Conservation (phyloP, 2,888 invertebrate genomes). For the Lomographa bimaculata region DNA sequence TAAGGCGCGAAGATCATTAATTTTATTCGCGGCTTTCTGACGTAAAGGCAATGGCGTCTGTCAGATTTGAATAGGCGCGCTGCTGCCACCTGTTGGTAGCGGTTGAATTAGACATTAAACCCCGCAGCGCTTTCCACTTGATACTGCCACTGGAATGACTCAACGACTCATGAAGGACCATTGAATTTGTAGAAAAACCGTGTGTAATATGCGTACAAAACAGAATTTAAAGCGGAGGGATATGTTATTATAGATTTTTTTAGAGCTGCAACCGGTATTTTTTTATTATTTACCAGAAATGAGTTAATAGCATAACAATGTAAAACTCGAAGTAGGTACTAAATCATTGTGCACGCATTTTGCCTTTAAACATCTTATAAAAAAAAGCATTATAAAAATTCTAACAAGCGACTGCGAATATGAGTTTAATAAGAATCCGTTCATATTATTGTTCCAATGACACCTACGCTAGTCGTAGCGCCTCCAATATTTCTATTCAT, state of each 20-base stretch:
- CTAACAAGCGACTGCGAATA: too few species aligned
- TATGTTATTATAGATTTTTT: too few species aligned
- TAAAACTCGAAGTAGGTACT: too few species aligned
- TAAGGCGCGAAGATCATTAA: constrained; percentile 83
- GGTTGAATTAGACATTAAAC: constrained; percentile 77
- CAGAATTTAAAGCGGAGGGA: constrained; percentile 13
- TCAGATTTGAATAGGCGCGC: constrained; percentile 79
- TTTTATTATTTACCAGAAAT: too few species aligned
- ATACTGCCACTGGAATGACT: constrained; percentile 79
- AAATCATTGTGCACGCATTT: too few species aligned
- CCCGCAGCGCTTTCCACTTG: constrained; percentile 74
- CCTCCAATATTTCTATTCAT: constrained; percentile 14
- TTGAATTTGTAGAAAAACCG: constrained; percentile 39
- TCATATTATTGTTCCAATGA: constrained; percentile 3
- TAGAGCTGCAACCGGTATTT: too few species aligned
- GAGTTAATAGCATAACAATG: too few species aligned
- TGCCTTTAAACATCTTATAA: too few species aligned
- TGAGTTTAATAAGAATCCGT: too few species aligned
- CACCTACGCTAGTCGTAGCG: constrained; percentile 4
- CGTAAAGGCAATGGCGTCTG: constrained; percentile 82
- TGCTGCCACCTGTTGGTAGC: constrained; percentile 83
- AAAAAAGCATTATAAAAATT: too few species aligned
- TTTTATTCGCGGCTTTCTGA: constrained; percentile 83
- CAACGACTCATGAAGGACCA: constrained; percentile 51
- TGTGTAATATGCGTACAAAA: constrained; percentile 11